Conservation (phyloP, 2,888 invertebrate genomes). For the Halictus quadricinctus region DNA sequence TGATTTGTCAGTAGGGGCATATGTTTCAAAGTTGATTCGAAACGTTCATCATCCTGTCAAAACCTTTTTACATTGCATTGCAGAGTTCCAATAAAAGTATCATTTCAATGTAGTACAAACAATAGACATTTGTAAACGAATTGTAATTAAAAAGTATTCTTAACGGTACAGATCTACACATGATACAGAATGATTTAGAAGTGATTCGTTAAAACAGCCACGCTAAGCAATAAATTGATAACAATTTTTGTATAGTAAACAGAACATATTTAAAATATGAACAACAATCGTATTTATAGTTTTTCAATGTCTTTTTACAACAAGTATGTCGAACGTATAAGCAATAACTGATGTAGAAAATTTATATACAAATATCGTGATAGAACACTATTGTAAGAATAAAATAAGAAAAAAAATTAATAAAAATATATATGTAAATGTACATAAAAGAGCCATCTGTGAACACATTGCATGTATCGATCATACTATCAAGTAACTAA, state of each 20-base stretch:
- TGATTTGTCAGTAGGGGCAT: constrained; percentile 41
- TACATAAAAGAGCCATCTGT: neutral
- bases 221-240: constrained; percentile 56
- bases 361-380: neutral
- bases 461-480: neutral
- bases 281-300: constrained; percentile 20
- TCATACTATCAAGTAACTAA: constrained; percentile 27
- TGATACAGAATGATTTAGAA: constrained; percentile 38
- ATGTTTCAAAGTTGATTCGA: constrained; percentile 50
- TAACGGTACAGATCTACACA: constrained; percentile 21
- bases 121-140: constrained; percentile 9
- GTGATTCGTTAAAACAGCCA: constrained; percentile 46
- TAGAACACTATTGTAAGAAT: neutral
- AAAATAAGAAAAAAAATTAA: neutral
- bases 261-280: constrained; percentile 35
- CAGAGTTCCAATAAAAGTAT: constrained; percentile 19
- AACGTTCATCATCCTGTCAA: constrained; percentile 57
- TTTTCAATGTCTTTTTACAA: neutral
- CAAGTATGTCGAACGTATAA: neutral
- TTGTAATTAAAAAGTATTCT: constrained; percentile 15
- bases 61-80: constrained; percentile 50
- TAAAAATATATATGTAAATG: too few relatives aligned
- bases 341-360: neutral
- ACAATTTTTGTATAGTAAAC: constrained; percentile 34
- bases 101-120: constrained; percentile 12